A percentile compares a stretch with the other conserved stretches of the same genome.
These are phyloP conservation scores for Eurypyga helias DNA, from an alignment of 2,113 vertebrate genomes.

Conservation along the genomic window DNA sequence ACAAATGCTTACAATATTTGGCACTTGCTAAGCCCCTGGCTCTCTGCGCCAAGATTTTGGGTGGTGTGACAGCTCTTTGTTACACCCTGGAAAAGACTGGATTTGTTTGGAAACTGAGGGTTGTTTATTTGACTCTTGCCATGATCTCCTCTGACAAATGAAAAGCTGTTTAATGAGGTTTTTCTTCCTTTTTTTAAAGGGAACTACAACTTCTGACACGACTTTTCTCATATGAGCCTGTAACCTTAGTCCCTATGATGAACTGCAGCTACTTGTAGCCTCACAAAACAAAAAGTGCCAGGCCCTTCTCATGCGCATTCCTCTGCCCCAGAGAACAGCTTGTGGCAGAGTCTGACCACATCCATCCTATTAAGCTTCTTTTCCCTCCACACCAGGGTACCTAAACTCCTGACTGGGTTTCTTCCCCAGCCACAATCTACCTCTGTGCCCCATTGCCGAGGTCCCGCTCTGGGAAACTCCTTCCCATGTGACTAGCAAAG, in stretches of 20 bases:
- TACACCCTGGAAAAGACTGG: slow-evolving; percentile 38
- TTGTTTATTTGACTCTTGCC: slow-evolving; percentile 29
- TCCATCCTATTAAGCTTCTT: not conserved
- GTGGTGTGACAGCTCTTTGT: not conserved
- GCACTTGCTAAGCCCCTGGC: not conserved
- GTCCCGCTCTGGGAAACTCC: not conserved
- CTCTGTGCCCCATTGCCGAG: not conserved
- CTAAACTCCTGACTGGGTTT: fast-evolving
- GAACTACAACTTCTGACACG: not conserved
- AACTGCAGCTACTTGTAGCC: not conserved
- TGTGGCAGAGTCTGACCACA: fast-evolving
- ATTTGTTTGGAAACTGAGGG: not conserved
- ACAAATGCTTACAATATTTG: slow-evolving; percentile 66
- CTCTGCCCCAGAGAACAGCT: not conserved
- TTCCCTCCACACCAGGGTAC: not conserved
- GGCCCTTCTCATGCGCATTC: not conserved
- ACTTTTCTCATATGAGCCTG: not conserved
- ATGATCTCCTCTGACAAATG: not conserved
- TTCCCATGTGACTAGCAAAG: not conserved
- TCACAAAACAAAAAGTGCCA: not conserved
- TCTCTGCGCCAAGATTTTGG: not conserved
- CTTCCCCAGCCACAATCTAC: not conserved
- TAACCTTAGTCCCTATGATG: not conserved
- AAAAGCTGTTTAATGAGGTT: not conserved
- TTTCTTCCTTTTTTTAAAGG: not conserved